Evolutionary conservation across 2,797 vertebrate genomes (phyloP), one percentile per base, ranked within the genome.

Genomic region (Lithobates sylvaticus): DNA sequence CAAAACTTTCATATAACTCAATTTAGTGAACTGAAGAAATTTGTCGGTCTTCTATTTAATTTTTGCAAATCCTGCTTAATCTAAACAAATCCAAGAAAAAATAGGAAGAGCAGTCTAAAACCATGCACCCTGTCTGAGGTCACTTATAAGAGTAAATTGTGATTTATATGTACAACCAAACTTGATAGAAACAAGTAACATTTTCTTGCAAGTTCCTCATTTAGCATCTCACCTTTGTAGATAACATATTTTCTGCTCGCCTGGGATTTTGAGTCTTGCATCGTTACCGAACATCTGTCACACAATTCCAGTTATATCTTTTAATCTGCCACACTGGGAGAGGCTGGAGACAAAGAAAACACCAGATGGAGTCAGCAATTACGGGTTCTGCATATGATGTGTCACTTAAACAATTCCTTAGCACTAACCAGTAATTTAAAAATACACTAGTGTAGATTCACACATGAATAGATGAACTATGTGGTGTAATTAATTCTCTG

Each of bases 341-440:
- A 70, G 58, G 50, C 76, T 78, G 67, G 26, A 77, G 44, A 71
- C 29, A 78, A 34, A 39, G 83, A 67, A 84, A 84, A 84, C 82
- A 84, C 69, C 83, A 84, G 83, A 84, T 78, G 83, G 83, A 58
- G 27, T 61, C 65, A 42, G 64, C 67, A 84, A 84, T 84, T 78
- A 78, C 18, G 27, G 67, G 47, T 58, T 42, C 65, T 27, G 26
- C 27, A 70, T 78, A 36, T 54, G 39, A 71, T 18, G 29, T 67
- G 58, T 70, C 65, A 84, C 32, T 61, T 58, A 36, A 78, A 70
- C 44, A 71, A 69, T 68, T 77, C 50, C 78, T 70, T 68, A 54
- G 42, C 65, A 76, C 61, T 76, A 84, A 76, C 75, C 44, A 76
- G 73, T 36, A 15, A 84, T 69, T 68, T 67, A 27, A 76, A 84